Evolutionary conservation across 2,797 vertebrate species (phyloP).

Genomic region (Yasuhikotakia modesta): DNA sequence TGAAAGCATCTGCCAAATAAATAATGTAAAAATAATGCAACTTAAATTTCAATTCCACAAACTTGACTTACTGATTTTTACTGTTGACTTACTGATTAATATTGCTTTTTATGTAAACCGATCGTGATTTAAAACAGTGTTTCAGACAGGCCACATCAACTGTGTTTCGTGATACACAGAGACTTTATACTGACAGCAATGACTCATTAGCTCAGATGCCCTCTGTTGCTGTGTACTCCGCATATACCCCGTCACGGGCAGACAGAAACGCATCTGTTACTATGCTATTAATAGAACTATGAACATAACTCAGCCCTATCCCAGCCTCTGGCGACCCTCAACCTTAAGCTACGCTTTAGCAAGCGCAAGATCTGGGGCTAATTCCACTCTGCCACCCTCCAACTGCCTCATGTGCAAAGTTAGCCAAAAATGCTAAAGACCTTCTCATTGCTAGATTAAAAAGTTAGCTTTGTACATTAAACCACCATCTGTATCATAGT

Average conservation of each 20-base stretch:
- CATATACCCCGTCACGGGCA: constrained; percentile 61
- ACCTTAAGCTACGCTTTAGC: constrained; percentile 65
- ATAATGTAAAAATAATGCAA: no score
- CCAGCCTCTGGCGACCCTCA: constrained; percentile 69
- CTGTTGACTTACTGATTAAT: no score
- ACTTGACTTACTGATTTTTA: no score
- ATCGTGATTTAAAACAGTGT: neutral
- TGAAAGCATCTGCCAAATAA: no score
- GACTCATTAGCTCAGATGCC: constrained; percentile 61
- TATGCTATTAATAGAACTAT: constrained; percentile 76
- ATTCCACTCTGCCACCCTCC: neutral
- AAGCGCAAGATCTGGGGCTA: constrained; percentile 57
- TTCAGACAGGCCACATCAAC: neutral
- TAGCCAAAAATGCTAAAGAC: neutral
- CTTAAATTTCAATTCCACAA: no score
- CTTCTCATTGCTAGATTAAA: no score
- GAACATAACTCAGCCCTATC: constrained; percentile 71
- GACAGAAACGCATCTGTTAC: constrained; percentile 73
- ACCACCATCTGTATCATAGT: no score
- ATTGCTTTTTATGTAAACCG: neutral
- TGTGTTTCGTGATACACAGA: constrained; percentile 52
- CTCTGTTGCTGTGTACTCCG: constrained; percentile 59
- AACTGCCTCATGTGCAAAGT: neutral
- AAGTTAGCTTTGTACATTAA: no score
- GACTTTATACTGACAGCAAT: constrained; percentile 59